Evolutionary conservation across 1,140 invertebrate genomes (phyloP).

Genomic region (Kradibia gibbosae): DNA sequence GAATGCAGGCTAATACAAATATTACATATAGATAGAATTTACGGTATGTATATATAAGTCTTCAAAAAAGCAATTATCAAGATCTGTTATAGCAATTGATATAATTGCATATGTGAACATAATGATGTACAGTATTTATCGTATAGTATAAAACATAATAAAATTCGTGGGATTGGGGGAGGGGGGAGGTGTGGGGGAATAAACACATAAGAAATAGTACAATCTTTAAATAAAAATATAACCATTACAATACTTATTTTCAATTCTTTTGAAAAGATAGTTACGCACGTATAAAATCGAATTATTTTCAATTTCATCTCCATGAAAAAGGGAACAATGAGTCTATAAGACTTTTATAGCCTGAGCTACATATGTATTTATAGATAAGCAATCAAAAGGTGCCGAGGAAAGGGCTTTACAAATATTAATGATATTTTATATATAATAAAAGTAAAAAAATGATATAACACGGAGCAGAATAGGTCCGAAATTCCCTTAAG

Average conservation of each 20-base stretch:
- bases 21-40: background rate
- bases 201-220: too few relatives aligned
- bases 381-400: too few relatives aligned
- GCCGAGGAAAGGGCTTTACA: background rate
- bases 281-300: background rate
- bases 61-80: constrained; percentile 4
- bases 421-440: background rate
- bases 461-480: constrained; percentile 19
- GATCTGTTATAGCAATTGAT: constrained; percentile 13
- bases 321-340: constrained; percentile 28
- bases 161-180: too few relatives aligned
- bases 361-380: constrained; percentile 21
- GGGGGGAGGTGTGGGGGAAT: too few relatives aligned
- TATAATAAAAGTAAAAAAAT: constrained; percentile 35
- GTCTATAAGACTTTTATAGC: constrained; percentile 47
- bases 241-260: constrained; percentile 30
- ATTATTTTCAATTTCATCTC: constrained; percentile 4
- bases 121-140: too few relatives aligned
- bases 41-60: background rate
- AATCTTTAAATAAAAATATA: background rate
- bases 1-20: background rate
- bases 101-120: background rate
- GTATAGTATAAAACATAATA: too few relatives aligned
- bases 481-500: constrained; percentile 13
- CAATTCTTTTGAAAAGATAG: background rate